Conservation (phyloP, 2,888 invertebrate species). For the Troides helena region DNA sequence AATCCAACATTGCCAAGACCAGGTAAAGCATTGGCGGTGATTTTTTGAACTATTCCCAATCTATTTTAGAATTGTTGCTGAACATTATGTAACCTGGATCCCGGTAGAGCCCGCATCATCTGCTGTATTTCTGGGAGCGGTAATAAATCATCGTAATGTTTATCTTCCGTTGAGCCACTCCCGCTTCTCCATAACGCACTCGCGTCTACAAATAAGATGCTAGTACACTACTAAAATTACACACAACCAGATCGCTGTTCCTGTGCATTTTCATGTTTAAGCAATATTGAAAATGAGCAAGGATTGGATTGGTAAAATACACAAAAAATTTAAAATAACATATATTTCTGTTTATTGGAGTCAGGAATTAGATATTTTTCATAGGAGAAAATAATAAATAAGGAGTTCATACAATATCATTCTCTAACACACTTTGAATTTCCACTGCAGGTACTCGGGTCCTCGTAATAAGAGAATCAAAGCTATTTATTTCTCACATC, state of each 20-base stretch:
- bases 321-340: too few relatives aligned
- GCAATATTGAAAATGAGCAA: too few relatives aligned
- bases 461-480: too few relatives aligned
- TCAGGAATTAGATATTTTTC: too few relatives aligned
- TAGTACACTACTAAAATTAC: not conserved
- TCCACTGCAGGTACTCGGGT: too few relatives aligned
- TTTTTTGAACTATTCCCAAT: not conserved
- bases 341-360: too few relatives aligned
- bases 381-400: too few relatives aligned
- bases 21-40: not conserved
- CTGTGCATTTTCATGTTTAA: too few relatives aligned
- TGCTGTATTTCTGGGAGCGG: slow-evolving; percentile 28
- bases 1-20: not conserved
- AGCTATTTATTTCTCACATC: too few relatives aligned
- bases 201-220: not conserved
- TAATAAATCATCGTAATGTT: slow-evolving; percentile 30
- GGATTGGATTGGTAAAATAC: too few relatives aligned
- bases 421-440: too few relatives aligned
- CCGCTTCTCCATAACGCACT: slow-evolving; percentile 15
- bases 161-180: slow-evolving; percentile 10
- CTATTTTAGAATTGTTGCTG: not conserved
- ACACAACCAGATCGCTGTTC: not conserved
- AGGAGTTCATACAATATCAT: too few relatives aligned
- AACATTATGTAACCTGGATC: slow-evolving; percentile 4
- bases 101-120: slow-evolving; percentile 6